These are phyloP conservation scores for Coluber constrictor DNA, from an alignment of 2,797 vertebrate species.

Conservation along the genomic window DNA sequence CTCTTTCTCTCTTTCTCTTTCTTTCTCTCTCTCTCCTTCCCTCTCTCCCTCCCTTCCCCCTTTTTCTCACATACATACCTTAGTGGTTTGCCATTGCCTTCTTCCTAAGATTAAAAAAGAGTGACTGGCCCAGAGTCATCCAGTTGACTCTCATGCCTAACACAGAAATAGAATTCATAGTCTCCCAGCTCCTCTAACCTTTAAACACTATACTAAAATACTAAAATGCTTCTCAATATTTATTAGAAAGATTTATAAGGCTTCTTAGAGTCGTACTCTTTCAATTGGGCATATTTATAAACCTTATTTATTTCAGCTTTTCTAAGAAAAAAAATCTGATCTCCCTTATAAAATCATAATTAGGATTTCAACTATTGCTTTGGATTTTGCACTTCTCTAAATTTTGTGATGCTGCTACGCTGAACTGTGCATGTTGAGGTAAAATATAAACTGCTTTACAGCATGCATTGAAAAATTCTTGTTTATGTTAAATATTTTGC, in stretches of 20 bases:
- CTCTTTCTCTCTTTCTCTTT: background rate
- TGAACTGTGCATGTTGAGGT: background rate
- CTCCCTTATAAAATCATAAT: background rate
- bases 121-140: background rate
- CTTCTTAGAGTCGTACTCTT: background rate
- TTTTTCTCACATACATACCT: background rate
- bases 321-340: background rate
- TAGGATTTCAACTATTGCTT: background rate
- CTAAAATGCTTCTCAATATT: background rate
- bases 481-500: background rate
- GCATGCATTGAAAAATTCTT: background rate
- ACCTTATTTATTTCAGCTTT: background rate
- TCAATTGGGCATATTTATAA: background rate
- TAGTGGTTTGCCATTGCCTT: background rate
- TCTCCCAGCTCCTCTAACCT: background rate
- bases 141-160: background rate
- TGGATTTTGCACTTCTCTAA: background rate
- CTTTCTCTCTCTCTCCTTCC: too few species aligned
- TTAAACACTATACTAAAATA: background rate
- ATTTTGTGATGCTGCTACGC: background rate
- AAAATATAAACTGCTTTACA: background rate
- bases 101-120: background rate
- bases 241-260: background rate
- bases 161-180: background rate
- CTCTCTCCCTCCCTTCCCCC: accelerated